These are phyloP conservation scores for Plagodis pulveraria DNA, from an alignment of 2,888 invertebrate species.

Conservation along the genomic window DNA sequence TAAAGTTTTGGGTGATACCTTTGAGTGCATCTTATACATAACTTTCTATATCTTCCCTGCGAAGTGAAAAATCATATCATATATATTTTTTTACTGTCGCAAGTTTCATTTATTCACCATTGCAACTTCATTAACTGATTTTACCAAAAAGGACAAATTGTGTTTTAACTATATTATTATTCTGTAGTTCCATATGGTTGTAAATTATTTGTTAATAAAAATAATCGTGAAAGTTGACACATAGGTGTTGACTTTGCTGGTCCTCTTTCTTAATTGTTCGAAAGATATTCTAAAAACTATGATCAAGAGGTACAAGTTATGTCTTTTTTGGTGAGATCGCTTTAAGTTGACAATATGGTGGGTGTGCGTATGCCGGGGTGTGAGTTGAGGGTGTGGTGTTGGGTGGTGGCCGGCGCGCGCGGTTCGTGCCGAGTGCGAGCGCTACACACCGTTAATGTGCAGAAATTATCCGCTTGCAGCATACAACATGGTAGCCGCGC, in stretches of 20 bases:
- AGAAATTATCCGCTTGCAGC: conserved; percentile 94
- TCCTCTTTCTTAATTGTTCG: not conserved
- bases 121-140: conserved; percentile 38
- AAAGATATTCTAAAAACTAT: not conserved
- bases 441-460: conserved; percentile 78
- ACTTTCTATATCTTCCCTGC: conserved; percentile 1
- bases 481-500: conserved; percentile 99
- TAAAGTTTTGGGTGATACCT: not conserved
- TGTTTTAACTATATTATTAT: not conserved
- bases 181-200: no score
- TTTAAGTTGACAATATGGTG: conserved; percentile 83
- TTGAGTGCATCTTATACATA: conserved; percentile 16
- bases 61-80: not conserved
- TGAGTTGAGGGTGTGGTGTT: conserved; percentile 42
- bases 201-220: no score
- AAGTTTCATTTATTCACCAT: conserved; percentile 33
- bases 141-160: conserved; percentile 35
- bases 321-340: conserved; percentile 51
- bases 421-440: conserved; percentile 47
- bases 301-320: not conserved
- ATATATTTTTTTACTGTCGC: conserved; percentile 8
- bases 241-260: not conserved
- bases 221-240: no score
- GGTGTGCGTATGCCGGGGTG: conserved; percentile 46
- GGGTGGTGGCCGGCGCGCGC: conserved; percentile 42